Evolutionary conservation across 1,140 invertebrate genomes (phyloP).

Genomic region (Muscidifurax raptorellus): DNA sequence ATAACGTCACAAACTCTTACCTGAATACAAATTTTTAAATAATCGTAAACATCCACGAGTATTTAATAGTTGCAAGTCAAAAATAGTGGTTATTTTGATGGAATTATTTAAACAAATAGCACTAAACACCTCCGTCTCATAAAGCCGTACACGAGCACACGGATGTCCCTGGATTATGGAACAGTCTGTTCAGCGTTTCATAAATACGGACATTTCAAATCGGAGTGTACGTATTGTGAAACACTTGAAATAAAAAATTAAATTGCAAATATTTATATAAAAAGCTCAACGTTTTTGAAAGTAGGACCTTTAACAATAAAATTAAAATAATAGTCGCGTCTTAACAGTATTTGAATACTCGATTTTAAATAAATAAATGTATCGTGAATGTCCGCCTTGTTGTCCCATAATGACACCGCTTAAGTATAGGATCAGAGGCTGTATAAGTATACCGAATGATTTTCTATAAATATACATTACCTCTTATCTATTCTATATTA

Average conservation of each 20-base stretch:
- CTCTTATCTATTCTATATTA: too few relatives aligned
- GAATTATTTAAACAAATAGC: neutral
- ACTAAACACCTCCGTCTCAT: neutral
- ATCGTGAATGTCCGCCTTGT: neutral
- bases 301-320: slow-evolving; percentile 3
- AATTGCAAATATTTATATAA: neutral
- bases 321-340: neutral
- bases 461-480: too few relatives aligned
- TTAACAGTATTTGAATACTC: neutral
- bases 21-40: neutral
- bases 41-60: neutral
- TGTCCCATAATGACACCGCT: neutral
- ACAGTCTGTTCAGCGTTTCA: neutral
- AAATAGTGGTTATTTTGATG: neutral
- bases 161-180: neutral
- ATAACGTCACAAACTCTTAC: neutral
- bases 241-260: neutral
- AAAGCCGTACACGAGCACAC: neutral
- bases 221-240: neutral
- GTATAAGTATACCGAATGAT: too few relatives aligned
- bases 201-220: slow-evolving; percentile 10
- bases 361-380: neutral
- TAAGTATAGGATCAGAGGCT: neutral
- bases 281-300: neutral
- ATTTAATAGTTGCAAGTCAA: neutral